Conservation (phyloP, 1,140 invertebrate genomes). For the Drosophila jambulina region DNA sequence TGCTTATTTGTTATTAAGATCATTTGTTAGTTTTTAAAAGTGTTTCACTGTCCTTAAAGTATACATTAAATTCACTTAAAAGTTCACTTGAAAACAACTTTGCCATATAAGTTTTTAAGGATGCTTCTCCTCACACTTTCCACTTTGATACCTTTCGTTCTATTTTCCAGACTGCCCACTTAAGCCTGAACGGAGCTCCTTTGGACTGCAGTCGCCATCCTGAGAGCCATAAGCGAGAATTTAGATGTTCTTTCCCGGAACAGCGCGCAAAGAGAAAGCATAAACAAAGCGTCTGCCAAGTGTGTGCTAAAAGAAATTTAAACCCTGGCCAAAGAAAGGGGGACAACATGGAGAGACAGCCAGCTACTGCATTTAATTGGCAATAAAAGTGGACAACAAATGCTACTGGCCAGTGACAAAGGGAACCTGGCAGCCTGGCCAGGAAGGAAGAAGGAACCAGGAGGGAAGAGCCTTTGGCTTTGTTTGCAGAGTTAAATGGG, state of each 20-base stretch:
- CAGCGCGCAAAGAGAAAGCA: slow-evolving; percentile 28
- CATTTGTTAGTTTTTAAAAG: background rate
- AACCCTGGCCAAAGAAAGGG: slow-evolving; percentile 6
- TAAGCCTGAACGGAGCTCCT: background rate
- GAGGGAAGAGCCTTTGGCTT: slow-evolving; percentile 40
- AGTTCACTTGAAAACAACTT: background rate
- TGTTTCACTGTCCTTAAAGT: too few species aligned
- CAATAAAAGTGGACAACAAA: slow-evolving; percentile 78
- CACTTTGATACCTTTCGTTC: background rate
- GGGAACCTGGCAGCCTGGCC: background rate
- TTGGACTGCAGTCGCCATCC: background rate
- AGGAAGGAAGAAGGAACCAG: slow-evolving; percentile 6
- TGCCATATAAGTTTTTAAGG: background rate
- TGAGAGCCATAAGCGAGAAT: slow-evolving; percentile 12
- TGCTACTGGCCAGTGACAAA: slow-evolving; percentile 25
- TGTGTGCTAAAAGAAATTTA: slow-evolving; percentile 52
- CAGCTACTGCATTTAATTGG: slow-evolving; percentile 75
- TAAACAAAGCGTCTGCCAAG: slow-evolving; percentile 40
- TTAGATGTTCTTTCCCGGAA: slow-evolving; percentile 17
- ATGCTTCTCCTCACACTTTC: background rate
- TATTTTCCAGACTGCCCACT: slow-evolving; percentile 5
- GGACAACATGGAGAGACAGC: slow-evolving; percentile 2
- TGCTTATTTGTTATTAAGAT: background rate
- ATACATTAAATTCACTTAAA: background rate
- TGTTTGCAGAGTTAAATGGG: slow-evolving; percentile 75